Evolutionary conservation across 2,113 vertebrate species (phyloP).

Genomic region (Rhynchomys soricoides): DNA sequence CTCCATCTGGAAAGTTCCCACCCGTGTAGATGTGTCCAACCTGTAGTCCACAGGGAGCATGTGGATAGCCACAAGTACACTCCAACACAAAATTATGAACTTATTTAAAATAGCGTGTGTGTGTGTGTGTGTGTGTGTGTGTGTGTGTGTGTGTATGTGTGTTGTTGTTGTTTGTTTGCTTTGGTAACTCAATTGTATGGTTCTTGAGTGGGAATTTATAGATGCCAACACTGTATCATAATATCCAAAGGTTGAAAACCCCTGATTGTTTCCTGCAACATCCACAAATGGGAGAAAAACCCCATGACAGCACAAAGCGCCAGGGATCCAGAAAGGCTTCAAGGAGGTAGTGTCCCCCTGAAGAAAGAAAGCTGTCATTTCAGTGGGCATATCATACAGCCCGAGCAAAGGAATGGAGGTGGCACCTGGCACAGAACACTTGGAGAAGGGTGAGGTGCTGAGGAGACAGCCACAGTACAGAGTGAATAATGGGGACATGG

Average conservation of each 20-base stretch:
- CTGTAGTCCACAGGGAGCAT: not conserved
- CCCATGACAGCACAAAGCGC: not conserved
- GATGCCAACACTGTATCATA: not conserved
- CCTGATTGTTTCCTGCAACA: not conserved
- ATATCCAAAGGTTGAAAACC: not conserved
- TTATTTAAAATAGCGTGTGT: not conserved
- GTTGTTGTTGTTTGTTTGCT: not conserved
- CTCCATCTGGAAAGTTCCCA: not conserved
- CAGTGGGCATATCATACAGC: not conserved
- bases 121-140: not conserved
- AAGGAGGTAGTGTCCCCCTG: not conserved
- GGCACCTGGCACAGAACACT: rapidly evolving
- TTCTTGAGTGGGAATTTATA: not conserved
- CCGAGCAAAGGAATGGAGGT: not conserved
- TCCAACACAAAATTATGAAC: not conserved
- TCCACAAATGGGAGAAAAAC: not conserved
- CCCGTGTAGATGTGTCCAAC: not conserved
- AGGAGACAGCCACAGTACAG: rapidly evolving
- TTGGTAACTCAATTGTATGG: not conserved
- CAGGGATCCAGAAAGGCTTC: not conserved
- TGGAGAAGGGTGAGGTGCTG: too few relatives aligned
- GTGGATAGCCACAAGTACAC: not conserved
- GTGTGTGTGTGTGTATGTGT: not conserved
- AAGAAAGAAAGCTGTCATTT: not conserved
- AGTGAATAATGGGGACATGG: rapidly evolving